These are phyloP conservation scores for Watsonalla cultraria DNA, from an alignment of 2,888 invertebrate species.

Conservation along the genomic window DNA sequence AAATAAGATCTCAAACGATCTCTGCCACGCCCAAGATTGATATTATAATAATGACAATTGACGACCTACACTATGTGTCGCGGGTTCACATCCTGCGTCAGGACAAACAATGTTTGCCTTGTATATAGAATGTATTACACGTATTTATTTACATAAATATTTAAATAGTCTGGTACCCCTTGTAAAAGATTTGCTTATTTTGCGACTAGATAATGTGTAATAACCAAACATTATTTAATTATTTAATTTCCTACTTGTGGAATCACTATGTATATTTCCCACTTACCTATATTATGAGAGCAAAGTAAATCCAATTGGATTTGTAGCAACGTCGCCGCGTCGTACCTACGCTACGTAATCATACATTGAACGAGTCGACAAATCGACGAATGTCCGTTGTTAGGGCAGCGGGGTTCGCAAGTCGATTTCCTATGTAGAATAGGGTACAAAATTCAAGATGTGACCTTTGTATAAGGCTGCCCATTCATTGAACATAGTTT, in stretches of 20 bases:
- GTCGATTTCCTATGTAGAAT: conserved; percentile 43
- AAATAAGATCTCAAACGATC: too few relatives aligned
- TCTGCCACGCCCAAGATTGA: too few relatives aligned
- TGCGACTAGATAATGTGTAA: too few relatives aligned
- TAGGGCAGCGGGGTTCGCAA: conserved; percentile 19
- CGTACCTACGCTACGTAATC: not conserved
- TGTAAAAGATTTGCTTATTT: too few relatives aligned
- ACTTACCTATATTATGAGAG: not conserved
- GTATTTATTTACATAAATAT: too few relatives aligned
- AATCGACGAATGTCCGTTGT: not conserved
- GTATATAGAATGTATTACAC: too few relatives aligned
- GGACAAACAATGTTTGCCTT: too few relatives aligned
- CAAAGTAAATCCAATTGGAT: not conserved
- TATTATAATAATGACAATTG: too few relatives aligned
- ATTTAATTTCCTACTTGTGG: not conserved
- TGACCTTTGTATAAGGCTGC: conserved; percentile 11
- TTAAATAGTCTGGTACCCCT: too few relatives aligned
- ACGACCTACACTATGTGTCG: too few relatives aligned
- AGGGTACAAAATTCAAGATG: conserved; percentile 27
- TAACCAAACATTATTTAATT: too few relatives aligned
- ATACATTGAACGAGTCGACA: not conserved
- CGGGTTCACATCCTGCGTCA: too few relatives aligned
- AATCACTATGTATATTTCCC: not conserved
- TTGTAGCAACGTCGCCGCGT: not conserved
- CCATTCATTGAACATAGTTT: not conserved